Evolutionary conservation across 2,888 invertebrate species (phyloP).

Genomic region (Tipula unca): DNA sequence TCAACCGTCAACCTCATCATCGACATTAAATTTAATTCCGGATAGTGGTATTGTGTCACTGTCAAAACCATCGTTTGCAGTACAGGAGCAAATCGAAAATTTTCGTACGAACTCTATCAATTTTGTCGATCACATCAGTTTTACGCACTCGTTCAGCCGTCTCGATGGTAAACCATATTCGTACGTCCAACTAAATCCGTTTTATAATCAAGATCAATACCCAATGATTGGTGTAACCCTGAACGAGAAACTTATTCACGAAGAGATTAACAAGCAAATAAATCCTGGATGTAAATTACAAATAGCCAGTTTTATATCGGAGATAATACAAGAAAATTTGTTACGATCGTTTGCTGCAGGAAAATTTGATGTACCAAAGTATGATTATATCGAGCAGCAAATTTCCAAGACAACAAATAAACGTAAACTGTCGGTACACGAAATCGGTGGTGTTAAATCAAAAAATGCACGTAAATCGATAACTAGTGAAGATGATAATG

Average conservation of each 20-base stretch:
- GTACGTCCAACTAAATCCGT: slow-evolving; percentile 30
- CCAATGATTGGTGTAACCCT: slow-evolving; percentile 25
- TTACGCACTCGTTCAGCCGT: slow-evolving; percentile 26
- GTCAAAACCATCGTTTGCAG: not conserved
- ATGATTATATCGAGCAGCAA: slow-evolving; percentile 8
- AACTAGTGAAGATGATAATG: not conserved
- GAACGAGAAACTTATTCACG: not conserved
- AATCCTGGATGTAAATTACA: not conserved
- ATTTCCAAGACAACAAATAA: not conserved
- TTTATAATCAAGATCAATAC: slow-evolving; percentile 29
- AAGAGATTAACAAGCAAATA: not conserved
- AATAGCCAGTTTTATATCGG: not conserved
- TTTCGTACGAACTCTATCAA: slow-evolving; percentile 16
- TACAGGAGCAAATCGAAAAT: not conserved
- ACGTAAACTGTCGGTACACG: not conserved
- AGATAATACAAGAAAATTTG: slow-evolving; percentile 9
- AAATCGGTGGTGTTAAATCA: not conserved
- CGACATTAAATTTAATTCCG: not conserved
- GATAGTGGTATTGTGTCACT: not conserved
- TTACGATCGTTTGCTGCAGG: not conserved
- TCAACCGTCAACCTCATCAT: not conserved
- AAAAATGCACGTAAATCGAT: not conserved
- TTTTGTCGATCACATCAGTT: slow-evolving; percentile 27
- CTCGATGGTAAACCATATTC: slow-evolving; percentile 20
- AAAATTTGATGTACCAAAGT: slow-evolving; percentile 15